Conservation (phyloP, 2,113 vertebrate species). For the Porphyrio hochstetteri region DNA sequence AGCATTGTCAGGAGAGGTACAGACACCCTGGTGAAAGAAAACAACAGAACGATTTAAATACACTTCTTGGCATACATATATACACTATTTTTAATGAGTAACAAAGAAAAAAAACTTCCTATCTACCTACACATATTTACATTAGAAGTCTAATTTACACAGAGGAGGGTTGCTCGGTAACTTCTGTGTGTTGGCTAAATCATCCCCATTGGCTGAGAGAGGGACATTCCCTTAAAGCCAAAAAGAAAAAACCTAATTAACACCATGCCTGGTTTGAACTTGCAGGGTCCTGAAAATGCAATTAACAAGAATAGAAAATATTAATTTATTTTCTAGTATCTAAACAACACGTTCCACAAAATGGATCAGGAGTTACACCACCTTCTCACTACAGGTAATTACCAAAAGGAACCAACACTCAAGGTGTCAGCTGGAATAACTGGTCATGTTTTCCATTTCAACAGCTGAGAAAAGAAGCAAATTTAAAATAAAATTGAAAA, state of each 20-base stretch:
- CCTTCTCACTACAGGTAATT: background rate
- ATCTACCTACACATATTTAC: background rate
- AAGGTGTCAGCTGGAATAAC: background rate
- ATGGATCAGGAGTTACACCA: background rate
- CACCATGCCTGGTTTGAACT: background rate
- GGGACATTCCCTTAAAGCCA: background rate
- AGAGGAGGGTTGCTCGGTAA: background rate
- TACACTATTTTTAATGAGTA: background rate
- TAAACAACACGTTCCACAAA: background rate
- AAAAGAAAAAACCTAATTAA: background rate
- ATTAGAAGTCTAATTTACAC: background rate
- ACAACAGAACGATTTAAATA: background rate
- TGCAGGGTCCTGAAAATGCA: background rate
- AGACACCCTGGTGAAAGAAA: slow-evolving; percentile 81
- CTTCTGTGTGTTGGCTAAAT: background rate
- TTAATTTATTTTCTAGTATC: background rate
- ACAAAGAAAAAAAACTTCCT: background rate
- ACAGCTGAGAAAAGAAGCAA: background rate
- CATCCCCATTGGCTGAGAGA: background rate
- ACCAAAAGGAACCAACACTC: background rate
- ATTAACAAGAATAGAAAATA: background rate
- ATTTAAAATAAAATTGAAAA: background rate
- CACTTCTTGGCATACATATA: background rate
- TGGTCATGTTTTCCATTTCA: background rate
- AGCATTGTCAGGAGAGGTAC: slow-evolving; percentile 89